phyloP scores from a whole-genome alignment of 2,888 invertebrate genomes.

The Rhogogaster chlorosoma region DNA sequence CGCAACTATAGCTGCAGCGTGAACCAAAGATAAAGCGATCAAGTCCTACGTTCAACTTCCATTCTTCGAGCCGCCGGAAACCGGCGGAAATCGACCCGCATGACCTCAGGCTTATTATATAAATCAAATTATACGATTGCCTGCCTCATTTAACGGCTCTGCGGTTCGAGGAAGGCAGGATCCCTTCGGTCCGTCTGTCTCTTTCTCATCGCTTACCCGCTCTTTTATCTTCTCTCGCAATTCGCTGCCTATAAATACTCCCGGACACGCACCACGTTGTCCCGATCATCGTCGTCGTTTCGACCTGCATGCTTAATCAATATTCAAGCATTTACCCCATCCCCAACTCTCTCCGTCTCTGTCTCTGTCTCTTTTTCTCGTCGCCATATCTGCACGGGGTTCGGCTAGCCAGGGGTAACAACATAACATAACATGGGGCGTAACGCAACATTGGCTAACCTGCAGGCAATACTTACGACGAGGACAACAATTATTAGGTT shows the following conservation, averaged over 20 bases:
- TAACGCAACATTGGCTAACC: not conserved
- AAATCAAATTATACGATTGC: slow-evolving; percentile 52
- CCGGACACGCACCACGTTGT: slow-evolving; percentile 63
- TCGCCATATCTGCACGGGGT: not conserved
- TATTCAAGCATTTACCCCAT: slow-evolving; percentile 66
- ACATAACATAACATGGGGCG: not conserved
- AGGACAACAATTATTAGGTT: slow-evolving; percentile 71
- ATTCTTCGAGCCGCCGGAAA: not conserved
- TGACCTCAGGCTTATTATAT: slow-evolving; percentile 32
- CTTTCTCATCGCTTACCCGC: slow-evolving; percentile 15
- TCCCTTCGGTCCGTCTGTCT: slow-evolving; percentile 12
- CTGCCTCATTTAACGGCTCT: slow-evolving; percentile 45
- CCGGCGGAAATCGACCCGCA: slow-evolving; percentile 17
- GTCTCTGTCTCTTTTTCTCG: not conserved
- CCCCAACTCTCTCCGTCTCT: slow-evolving; percentile 41
- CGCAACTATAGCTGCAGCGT: not conserved
- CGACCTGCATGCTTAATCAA: slow-evolving; percentile 70
- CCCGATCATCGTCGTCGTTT: slow-evolving; percentile 61
- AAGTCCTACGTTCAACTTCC: not conserved
- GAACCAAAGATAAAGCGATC: not conserved
- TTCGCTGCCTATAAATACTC: slow-evolving; percentile 63
- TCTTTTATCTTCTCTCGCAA: slow-evolving; percentile 16
- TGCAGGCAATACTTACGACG: slow-evolving; percentile 59
- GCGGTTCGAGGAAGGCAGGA: slow-evolving; percentile 20
- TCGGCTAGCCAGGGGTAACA: not conserved